phyloP scores from a whole-genome alignment of 2,888 invertebrate species.

The Conops quadrifasciatus region DNA sequence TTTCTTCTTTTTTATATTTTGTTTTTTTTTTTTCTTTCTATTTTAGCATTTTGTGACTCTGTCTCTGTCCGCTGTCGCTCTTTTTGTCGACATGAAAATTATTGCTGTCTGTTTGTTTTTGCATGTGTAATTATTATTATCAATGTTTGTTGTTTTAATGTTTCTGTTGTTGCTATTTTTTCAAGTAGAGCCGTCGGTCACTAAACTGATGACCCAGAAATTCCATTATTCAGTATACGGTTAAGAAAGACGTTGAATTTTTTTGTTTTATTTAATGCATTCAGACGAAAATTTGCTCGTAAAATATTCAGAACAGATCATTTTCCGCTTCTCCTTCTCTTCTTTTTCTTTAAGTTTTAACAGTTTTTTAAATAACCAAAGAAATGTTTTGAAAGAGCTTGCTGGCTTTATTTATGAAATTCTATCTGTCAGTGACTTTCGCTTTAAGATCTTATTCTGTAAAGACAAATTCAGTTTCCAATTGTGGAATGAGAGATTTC shows the following conservation, averaged over 20 bases:
- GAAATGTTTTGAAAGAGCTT: too few relatives aligned
- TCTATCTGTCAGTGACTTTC: too few relatives aligned
- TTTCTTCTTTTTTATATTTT: not conserved
- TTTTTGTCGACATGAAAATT: not conserved
- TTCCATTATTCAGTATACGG: slow-evolving; percentile 33
- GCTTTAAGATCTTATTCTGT: too few relatives aligned
- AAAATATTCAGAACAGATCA: too few relatives aligned
- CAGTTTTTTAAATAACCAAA: not conserved
- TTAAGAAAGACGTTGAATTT: not conserved
- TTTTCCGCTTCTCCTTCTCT: not conserved
- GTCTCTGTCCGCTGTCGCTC: not conserved
- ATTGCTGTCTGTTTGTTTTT: slow-evolving; percentile 1
- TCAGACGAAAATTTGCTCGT: too few relatives aligned
- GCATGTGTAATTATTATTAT: not conserved
- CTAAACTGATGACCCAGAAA: slow-evolving; percentile 37
- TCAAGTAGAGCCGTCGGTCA: slow-evolving; percentile 19
- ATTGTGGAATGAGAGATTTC: too few relatives aligned
- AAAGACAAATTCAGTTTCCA: too few relatives aligned
- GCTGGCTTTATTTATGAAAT: too few relatives aligned
- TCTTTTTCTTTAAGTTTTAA: not conserved
- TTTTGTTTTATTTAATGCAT: not conserved
- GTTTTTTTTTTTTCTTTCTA: not conserved
- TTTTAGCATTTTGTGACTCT: not conserved
- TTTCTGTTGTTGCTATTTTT: slow-evolving; percentile 5
- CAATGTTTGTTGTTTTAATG: not conserved